These are phyloP conservation scores for Pelvicachromis taeniatus DNA, from an alignment of 2,113 vertebrate genomes.

Conservation along the genomic window DNA sequence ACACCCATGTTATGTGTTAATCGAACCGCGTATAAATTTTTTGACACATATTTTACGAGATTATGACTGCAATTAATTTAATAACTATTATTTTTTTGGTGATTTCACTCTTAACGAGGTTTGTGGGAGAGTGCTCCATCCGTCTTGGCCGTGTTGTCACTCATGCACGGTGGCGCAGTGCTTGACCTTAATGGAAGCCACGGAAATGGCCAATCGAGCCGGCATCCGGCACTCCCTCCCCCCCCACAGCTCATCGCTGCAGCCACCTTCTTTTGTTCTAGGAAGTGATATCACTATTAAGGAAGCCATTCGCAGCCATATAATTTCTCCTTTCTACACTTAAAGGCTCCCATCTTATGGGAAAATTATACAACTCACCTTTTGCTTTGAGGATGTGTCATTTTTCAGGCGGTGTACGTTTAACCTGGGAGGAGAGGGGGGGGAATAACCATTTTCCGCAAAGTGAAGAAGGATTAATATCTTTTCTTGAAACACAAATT, in stretches of 20 bases:
- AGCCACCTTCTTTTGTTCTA: conserved; percentile 72
- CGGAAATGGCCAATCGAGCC: conserved; percentile 80
- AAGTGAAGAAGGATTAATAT: conserved; percentile 56
- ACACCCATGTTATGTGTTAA: conserved; percentile 99
- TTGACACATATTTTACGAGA: conserved; percentile 88
- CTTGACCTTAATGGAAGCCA: conserved; percentile 79
- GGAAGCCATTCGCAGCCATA: conserved; percentile 70
- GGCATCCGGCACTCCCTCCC: conserved; percentile 72
- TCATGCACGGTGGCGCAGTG: conserved; percentile 77
- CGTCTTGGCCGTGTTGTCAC: conserved; percentile 81
- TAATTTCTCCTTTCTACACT: conserved; percentile 73
- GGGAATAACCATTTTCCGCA: conserved; percentile 37
- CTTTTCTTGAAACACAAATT: conserved; percentile 62
- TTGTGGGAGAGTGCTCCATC: conserved; percentile 83
- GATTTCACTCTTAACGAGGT: conserved; percentile 79
- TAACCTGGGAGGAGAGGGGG: conserved; percentile 43
- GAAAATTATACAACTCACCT: conserved; percentile 76
- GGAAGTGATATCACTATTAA: conserved; percentile 75
- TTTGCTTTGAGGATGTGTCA: conserved; percentile 70
- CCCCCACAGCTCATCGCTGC: conserved; percentile 25
- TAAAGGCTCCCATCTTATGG: conserved; percentile 73
- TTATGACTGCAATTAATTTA: conserved; percentile 97
- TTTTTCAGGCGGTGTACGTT: conserved; percentile 68
- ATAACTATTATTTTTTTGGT: conserved; percentile 91
- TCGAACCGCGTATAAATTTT: conserved; percentile 95